Base-by-base conservation (phyloP, 2,888 invertebrate genomes). In the Melanargia galathea region DNA sequence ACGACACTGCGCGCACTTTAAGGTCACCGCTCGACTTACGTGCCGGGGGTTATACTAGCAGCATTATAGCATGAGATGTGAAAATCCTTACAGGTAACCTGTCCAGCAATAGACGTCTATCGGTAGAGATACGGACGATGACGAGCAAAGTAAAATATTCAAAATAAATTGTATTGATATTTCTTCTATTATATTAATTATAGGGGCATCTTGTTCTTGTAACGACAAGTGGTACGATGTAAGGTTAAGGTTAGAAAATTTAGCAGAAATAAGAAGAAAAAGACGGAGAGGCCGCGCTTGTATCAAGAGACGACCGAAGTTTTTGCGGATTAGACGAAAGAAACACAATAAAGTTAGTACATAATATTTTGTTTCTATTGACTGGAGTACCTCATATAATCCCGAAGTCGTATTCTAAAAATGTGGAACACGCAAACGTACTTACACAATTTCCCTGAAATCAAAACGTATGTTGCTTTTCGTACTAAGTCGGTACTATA, bases 221-320 rank as follows among this genome's bases (percentile, higher is more conserved):
- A 66, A 69, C 59, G 62, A 67, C 8, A 68, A 67, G 13, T 78
- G 73, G 75, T 66, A 70, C 2, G 58, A 66, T 3, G 13, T 80
- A 1, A 72, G 70, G 52, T 61, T 68, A 5, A 74, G 68, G 35
- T 65, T 85, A 8, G 72, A 75, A 54, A 65, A 70, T 0, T 76
- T 81, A 2, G 86, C 85, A 0, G 63, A 69, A 55, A 64, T 64
- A 43, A 70, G 84, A 56, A 67, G 60, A 30, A 71, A 66, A 4
- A 64, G 63, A 64, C 69, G 61, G 4, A 71, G 65, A 38, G 38
- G 62, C 30, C 75, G 75, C 43, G 26, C 54, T 10, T 67, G 65
- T 55, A 35, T 62, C 16, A 59, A 63, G 13, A 75, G 76, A 63
- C 73, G 84, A 66, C 85, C 86, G 0, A 76, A 64, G 33, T 82